Conservation (phyloP, 2,888 invertebrate genomes). For the Melinopterus prodromus region DNA sequence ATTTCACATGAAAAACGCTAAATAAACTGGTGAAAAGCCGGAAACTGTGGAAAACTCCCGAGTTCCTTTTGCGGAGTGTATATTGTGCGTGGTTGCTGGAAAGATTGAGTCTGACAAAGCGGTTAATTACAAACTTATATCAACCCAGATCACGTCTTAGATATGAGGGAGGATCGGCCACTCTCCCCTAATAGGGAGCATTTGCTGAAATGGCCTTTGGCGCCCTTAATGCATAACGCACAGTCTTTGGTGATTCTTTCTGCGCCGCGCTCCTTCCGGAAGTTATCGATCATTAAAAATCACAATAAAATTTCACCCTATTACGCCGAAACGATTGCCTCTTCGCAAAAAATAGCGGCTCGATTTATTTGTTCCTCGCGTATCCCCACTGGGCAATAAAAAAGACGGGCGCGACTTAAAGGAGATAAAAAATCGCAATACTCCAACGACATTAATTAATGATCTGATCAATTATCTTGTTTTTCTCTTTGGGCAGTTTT, state of each 20-base stretch:
- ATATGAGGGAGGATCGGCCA: constrained; percentile 16
- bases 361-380: too few species aligned
- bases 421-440: background rate
- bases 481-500: background rate
- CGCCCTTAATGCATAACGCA: constrained; percentile 17
- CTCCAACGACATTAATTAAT: background rate
- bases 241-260: background rate
- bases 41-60: background rate
- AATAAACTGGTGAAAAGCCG: too few species aligned
- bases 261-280: background rate
- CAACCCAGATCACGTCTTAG: constrained; percentile 24
- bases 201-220: constrained; percentile 20
- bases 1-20: too few species aligned
- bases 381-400: background rate
- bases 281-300: background rate
- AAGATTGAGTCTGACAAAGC: constrained; percentile 12
- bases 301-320: background rate
- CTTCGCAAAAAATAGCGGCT: background rate
- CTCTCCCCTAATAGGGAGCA: constrained; percentile 15
- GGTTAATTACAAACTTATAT: constrained; percentile 21
- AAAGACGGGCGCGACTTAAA: background rate
- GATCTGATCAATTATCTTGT: background rate
- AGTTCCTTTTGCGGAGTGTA: background rate
- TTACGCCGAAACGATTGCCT: background rate
- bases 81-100: background rate